Base-by-base conservation (phyloP, 2,113 vertebrate genomes). In the Synchiropus splendidus region DNA sequence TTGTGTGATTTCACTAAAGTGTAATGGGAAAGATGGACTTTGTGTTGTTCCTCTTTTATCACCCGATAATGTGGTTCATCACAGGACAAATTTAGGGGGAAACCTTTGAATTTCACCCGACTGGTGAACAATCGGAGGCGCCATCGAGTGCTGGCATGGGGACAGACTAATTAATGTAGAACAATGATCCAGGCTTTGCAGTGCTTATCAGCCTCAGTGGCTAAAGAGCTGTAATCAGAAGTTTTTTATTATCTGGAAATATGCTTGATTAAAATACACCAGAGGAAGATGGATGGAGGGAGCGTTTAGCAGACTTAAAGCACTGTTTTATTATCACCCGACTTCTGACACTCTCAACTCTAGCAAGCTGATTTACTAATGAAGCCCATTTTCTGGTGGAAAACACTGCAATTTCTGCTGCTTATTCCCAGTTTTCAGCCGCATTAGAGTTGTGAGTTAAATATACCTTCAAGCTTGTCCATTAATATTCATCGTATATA, bases 1-100 rank as follows among this genome's bases (percentile, higher is more conserved):
- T 78, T 76, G 72, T 80, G 72, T 78, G 75, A 74, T 80, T 76
- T 80, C 73, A 80, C 72, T 80, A 78, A 80, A 80, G 72, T 74
- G 75, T 80, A 75, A 78, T 60, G 52, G 58, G 67, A 72, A 68
- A 42, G 37, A 44, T 14, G 18, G 33, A 46, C 27, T 47, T 31
- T 50, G 12, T 39, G 32, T 63, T 35, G 48, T 53, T 42, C 12
- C 16, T 44, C 2, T 6, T 21, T 40, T 21, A 5, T 17, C 11
- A 12, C 14, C 2, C 8, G 21, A 27, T 5, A 8, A 5, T 27
- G 4, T 27, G 21, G 21, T 27, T 4, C n/a, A n/a, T n/a, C n/a
- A n/a, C n/a, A n/a, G n/a, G n/a, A n/a, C n/a, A n/a, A n/a, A 5
- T 27, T 27, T 27, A 8, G 4, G 21, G 4, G 21, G 21, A 27